Evolutionary conservation across 2,113 vertebrate genomes (phyloP).

Genomic region (Centropus unirufus): DNA sequence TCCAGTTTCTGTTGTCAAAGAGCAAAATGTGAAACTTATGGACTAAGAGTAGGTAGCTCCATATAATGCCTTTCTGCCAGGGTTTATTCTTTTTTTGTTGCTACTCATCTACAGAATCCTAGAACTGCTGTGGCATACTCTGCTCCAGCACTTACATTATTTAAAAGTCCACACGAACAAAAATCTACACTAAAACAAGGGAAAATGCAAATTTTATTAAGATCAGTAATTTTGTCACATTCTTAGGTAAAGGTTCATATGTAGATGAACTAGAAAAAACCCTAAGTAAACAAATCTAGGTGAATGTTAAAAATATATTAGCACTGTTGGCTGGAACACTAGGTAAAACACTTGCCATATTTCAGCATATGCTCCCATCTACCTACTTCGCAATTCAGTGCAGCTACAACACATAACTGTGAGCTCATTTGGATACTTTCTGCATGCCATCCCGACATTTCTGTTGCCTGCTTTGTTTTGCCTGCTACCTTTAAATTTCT

Average conservation of each 20-base stretch:
- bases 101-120: not conserved
- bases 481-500: slow-evolving; percentile 21
- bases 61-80: not conserved
- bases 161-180: not conserved
- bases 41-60: not conserved
- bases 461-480: slow-evolving; percentile 25
- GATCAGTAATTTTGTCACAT: not conserved
- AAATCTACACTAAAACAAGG: not conserved
- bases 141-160: fast-evolving
- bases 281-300: not conserved
- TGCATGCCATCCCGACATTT: not conserved
- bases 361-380: slow-evolving; percentile 26
- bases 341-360: not conserved
- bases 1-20: not conserved
- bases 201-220: not conserved
- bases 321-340: not conserved
- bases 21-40: not conserved
- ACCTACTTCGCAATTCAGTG: slow-evolving; percentile 3
- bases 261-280: not conserved
- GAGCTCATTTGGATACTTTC: slow-evolving; percentile 37
- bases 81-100: not conserved
- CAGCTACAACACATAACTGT: slow-evolving; percentile 23
- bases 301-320: slow-evolving; percentile 23
- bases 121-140: not conserved
- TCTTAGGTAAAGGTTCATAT: not conserved